Evolutionary conservation across 2,797 vertebrate species (phyloP), one percentile per base, ranked within the genome.

Genomic region (Acestrorhynchus altus): DNA sequence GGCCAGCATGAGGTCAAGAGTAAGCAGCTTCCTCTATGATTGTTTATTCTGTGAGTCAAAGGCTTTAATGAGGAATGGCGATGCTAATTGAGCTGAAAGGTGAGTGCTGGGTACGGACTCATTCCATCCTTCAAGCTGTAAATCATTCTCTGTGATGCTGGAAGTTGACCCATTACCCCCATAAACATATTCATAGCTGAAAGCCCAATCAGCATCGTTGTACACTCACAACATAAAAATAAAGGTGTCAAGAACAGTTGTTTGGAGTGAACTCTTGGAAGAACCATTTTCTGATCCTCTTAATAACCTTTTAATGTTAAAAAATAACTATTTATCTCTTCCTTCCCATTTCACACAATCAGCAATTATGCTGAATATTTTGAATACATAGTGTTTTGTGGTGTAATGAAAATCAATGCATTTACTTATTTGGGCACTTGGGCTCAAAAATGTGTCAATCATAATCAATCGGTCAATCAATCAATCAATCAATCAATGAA

Each of bases 161-260:
- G 44, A 16, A 52, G 35, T 16, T n/a, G 47, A 20, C 47, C 66
- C 7, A 47, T 24, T 66, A 24, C 49, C 49, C 47, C 4, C 46
- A 35, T 35, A 35, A 35, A 35, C 6, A 2, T 18, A 6, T 61
- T 35, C 59, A 61, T 10, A 35, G 31, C 15, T 18, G 31, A 63
- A 63, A 61, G 28, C 78, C 84, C 77, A 79, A 59, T 83, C 47
- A 74, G 57, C 54, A 76, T 66, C 83, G 60, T 46, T 65, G 70
- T 13, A 42, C 46, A 28, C 54, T 6, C 54, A 26, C 54, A n/a
- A n/a, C 28, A 15, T 12, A 26, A 57, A 26, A 26, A 26, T 35
- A 15, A 6, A 28, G 24, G 10, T 15, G 22, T 5, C 24, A 57
- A 57, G 26, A 26, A 35, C 2, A 35, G 31, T 2, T 35, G 31